Evolutionary conservation across 2,113 vertebrate genomes (phyloP), one percentile per base, ranked within the genome.

Genomic region (Daubentonia madagascariensis): DNA sequence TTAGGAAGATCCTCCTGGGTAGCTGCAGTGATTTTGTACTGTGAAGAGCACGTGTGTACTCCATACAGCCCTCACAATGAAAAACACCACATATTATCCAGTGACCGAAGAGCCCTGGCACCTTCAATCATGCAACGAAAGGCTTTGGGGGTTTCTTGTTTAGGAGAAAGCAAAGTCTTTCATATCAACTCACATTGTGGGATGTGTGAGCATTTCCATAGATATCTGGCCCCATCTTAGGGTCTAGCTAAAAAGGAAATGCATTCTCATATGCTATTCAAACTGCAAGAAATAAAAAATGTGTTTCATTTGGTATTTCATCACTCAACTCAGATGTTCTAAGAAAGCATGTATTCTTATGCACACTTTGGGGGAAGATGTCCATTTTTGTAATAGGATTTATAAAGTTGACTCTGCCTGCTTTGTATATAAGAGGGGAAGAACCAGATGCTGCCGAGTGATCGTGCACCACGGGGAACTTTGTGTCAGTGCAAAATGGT

Each of bases 341-440:
- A 76, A 85, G 95, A 95, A 94, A 72, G 85, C 4, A 0, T 48
- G 57, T 50, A 40, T 91, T 90, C 73, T 83, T 63, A 61, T 37
- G 72, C 73, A 91, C 65, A 57, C 85, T 72, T 97, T 79, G 86
- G 73, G 89, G 81, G 83, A 84, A 90, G 75, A 93, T 35, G 73
- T n/a, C 63, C 83, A 45, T 96, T 87, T 96, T 30, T 78, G 94
- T 92, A 87, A 81, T 12, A 84, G 81, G 91, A 91, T 96, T 94
- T 94, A 94, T 89, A 97, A 97, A 97, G 94, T 97, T 92, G 80
- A 86, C 75, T 86, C 76, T 89, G 89, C 37, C 72, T 5, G 35
- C 75, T 54, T 95, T 87, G 93, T 79, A 70, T 91, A 61, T 32
- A 16, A 76, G 70, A 81, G n/a, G 79, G 52, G 61, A 52, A 79